Evolutionary conservation across 2,888 invertebrate genomes (phyloP).

Genomic region (Camponotus fellah): DNA sequence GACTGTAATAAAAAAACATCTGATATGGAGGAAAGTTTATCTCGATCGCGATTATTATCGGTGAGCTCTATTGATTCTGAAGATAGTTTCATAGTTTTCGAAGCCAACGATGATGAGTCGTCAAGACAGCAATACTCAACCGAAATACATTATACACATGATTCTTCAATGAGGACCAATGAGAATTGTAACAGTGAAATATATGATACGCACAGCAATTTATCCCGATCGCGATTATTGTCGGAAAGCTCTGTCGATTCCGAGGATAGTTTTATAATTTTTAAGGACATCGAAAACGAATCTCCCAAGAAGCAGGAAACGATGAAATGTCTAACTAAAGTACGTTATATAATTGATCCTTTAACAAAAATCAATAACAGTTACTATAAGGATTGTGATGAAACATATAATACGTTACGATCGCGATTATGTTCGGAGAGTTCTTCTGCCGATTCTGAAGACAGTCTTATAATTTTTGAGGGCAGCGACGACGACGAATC

Average conservation of each 20-base stretch:
- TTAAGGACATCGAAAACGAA: constrained; percentile 64
- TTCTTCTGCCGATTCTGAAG: constrained; percentile 8
- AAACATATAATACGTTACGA: not conserved
- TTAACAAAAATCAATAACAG: not conserved
- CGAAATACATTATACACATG: not conserved
- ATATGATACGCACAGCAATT: not conserved
- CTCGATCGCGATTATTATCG: constrained; percentile 73
- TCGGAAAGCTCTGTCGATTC: constrained; percentile 82
- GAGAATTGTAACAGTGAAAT: not conserved
- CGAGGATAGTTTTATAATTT: constrained; percentile 81
- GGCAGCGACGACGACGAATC: not conserved
- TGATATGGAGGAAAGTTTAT: constrained; percentile 1
- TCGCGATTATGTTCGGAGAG: not conserved
- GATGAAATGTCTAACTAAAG: not conserved
- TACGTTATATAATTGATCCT: not conserved
- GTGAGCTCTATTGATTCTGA: constrained; percentile 81
- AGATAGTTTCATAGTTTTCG: constrained; percentile 82
- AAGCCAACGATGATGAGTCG: constrained; percentile 38
- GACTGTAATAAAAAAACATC: constrained; percentile 8
- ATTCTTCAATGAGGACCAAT: not conserved
- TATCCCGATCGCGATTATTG: constrained; percentile 69
- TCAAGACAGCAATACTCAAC: not conserved
- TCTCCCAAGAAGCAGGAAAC: not conserved
- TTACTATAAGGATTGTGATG: not conserved
- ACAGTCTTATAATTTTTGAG: not conserved